These are phyloP conservation scores for Leptinotarsa tumamoca DNA, from an alignment of 2,888 invertebrate genomes.

Conservation along the genomic window DNA sequence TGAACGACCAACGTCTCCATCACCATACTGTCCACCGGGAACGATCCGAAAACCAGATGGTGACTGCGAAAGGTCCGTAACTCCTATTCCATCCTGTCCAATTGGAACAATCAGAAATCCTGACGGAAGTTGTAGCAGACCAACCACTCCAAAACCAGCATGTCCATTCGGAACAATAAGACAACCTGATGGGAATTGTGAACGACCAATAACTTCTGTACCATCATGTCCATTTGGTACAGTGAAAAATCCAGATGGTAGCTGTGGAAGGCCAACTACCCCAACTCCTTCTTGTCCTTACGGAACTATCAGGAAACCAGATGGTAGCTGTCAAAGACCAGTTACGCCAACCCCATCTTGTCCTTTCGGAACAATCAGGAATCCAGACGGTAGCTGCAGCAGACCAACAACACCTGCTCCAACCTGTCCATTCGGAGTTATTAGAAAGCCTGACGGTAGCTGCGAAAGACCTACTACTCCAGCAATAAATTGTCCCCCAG, in stretches of 20 bases:
- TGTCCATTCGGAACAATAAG: constrained; percentile 35
- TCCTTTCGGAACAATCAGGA: constrained; percentile 41
- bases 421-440: constrained; percentile 35
- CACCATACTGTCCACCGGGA: constrained; percentile 42
- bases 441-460: constrained; percentile 30
- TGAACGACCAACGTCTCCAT: constrained; percentile 3
- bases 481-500: constrained; percentile 35
- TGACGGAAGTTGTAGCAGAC: constrained; percentile 26
- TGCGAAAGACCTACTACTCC: constrained; percentile 35
- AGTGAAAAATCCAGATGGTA: constrained; percentile 29
- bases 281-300: constrained; percentile 33
- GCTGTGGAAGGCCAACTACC: constrained; percentile 22
- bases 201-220: constrained; percentile 31
- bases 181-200: constrained; percentile 36
- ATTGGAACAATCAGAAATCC: constrained; percentile 14
- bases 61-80: constrained; percentile 22
- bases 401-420: constrained; percentile 27
- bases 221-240: constrained; percentile 45
- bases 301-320: constrained; percentile 26
- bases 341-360: constrained; percentile 36
- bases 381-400: constrained; percentile 32
- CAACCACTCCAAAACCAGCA: constrained; percentile 19
- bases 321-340: constrained; percentile 33
- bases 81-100: constrained; percentile 28
- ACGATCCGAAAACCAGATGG: constrained; percentile 31